Evolutionary conservation across 2,888 invertebrate species (phyloP), one percentile per base, ranked within the genome.

Genomic region (Himalopsyche anomala): DNA sequence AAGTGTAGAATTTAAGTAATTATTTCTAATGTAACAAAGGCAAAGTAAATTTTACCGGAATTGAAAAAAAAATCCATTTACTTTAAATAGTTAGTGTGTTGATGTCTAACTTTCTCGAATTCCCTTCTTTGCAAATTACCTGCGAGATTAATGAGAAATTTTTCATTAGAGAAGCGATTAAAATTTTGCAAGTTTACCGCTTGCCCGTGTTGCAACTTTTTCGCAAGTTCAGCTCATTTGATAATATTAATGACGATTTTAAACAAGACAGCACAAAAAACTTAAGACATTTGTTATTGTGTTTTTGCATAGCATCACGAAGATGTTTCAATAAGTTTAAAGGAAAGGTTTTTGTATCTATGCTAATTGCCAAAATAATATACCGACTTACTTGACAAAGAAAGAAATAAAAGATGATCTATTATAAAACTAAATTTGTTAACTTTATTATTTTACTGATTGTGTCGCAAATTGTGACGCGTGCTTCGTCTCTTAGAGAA

Each of bases 131-230:
- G 42, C 87, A 85, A 87, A 87, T 87, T 85, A 87, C 87, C 83
- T 87, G 85, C 38, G 40, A 83, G 87, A 87, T 87, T 87, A 87
- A 87, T 85, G 83, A 54, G 81, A 81, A 85, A 85, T 85, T 85
- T 87, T 85, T 87, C 85, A 87, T 87, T 85, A 81, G 83, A 40
- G 51, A 69, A 19, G 85, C 81, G 85, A 83, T 87, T 85, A 83
- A 85, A 84, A 80, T 83, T 85, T n/a, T 19, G 36, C 15, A 82
- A 85, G 80, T 45, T 85, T 83, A 19, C 69, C 51, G 15, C 45
- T 8, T n/a, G 51, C n/a, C 45, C 45, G 28, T 28, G 45, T 82
- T 51, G 51, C 54, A 42, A 19, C 74, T 85, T 82, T 82, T 82
- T 54, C 19, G 69, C 84, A 45, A 55, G n/a, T 81, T 85, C 80